Conservation (phyloP, 2,797 vertebrate species). For the Caiman crocodilus region DNA sequence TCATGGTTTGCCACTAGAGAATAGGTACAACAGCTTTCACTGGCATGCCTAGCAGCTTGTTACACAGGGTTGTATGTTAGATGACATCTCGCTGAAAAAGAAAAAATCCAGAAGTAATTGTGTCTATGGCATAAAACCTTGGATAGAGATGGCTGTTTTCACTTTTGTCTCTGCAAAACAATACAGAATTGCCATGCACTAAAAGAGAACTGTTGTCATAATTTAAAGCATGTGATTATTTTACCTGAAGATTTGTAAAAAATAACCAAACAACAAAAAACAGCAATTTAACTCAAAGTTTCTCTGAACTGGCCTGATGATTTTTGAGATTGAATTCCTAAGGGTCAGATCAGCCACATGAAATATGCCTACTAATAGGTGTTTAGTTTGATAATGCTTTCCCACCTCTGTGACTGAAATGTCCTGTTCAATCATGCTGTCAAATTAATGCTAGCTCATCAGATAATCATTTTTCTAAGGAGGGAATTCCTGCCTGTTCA, state of each 20-base stretch:
- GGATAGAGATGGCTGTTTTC: neutral
- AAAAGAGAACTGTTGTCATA: neutral
- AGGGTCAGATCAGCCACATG: neutral
- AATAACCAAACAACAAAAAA: no score
- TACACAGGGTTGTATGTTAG: neutral
- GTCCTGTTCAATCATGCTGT: neutral
- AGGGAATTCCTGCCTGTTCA: neutral
- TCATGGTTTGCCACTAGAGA: neutral
- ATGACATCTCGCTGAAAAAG: neutral
- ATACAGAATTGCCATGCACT: neutral
- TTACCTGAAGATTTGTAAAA: neutral
- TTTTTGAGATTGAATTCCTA: neutral
- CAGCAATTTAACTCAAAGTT: no score
- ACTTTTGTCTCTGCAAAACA: neutral
- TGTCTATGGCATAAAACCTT: neutral
- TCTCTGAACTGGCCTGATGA: neutral
- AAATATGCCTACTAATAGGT: neutral
- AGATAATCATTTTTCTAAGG: neutral
- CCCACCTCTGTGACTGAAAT: neutral
- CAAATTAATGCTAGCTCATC: neutral
- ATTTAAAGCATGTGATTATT: neutral
- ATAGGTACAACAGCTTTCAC: neutral
- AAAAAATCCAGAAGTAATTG: neutral
- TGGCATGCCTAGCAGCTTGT: neutral
- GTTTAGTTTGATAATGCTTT: neutral